Base-by-base conservation (phyloP, 1,140 invertebrate species). In the Bombus waltoni region DNA sequence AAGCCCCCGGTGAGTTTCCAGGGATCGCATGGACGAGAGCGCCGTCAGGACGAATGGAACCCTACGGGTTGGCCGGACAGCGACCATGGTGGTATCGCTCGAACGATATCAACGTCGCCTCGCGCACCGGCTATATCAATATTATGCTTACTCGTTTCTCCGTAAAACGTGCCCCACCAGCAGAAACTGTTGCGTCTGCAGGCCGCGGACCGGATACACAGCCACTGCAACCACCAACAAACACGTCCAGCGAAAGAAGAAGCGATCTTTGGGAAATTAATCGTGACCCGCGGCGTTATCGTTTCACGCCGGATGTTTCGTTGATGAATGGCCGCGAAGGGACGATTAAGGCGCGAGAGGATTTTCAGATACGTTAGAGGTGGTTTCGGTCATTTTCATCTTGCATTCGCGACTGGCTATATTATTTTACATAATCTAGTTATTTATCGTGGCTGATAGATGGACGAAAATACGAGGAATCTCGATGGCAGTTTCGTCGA, bases 101-200 rank as follows among this genome's bases (percentile, higher is more conserved):
- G 25, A 84, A 79, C 89, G 89, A 90, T 90, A 90, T 90, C 89
- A 91, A 90, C 86, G 82, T 75, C 77, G 89, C 80, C 57, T 71
- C 68, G 68, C 86, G 71, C 76, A 81, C 84, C 89, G 83, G 83
- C 89, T 90, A 85, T 91, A 93, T 93, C 91, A 93, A 92, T 92
- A 92, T 92, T 91, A 91, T 89, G 92, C 91, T 93, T 91, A 87
- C 90, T 93, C 88, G 90, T 92, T 93, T 93, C 91, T 85, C 82
- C 91, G 92, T 93, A 92, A 92, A 92, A 91, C 90, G 72, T 83
- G 87, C 88, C 86, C 88, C 87, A 88, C 89, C 89, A 42, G 35
- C 81, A n/a, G 81, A 90, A 86, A 92, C 81, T 90, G 91, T 92
- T 92, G 92, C 83, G 92, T 92, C 91, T 92, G 87, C 91, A 91